Base-by-base conservation (phyloP, 2,888 invertebrate species). In the Norana najaformis region DNA sequence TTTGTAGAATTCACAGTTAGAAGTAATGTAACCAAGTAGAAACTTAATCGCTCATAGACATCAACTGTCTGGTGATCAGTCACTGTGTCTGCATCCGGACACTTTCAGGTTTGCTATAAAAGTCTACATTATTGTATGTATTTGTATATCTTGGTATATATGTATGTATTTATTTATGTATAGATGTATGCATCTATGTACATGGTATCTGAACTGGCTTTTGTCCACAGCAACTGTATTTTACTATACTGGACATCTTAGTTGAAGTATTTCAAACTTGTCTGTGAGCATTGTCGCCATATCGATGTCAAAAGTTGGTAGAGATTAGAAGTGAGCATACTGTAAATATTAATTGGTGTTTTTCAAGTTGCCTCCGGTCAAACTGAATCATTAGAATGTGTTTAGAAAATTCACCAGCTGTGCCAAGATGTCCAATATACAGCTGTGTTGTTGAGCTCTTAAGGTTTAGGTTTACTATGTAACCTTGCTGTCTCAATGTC, bases 111-210 rank as follows among this genome's bases (percentile, higher is more conserved):
- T 47, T 47, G 47, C 47, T 23, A 69, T 69, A 69, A n/a, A 69
- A 8, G 6, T n/a, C 30, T 69, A n/a, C n/a, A 69, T 11, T 69
- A n/a, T 2, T 41, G 18, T 41, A 39, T 88, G 34, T 89, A 20
- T 89, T 30, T 41, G 41, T 89, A 47, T 47, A 41, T 89, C 23
- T 89, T 18, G 47, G 34, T 89, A 89, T 89, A 47, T 89, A 41
- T 89, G 53, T 89, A n/a, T 53, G 5, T 89, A 89, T 90, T 37
- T 90, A 89, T 88, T 37, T 89, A 89, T 90, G 30, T 90, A 89
- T 90, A n/a, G 90, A 89, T 90, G 30, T 90, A 69, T 69, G 69
- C 11, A 16, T n/a, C 11, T n/a, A 16, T 30, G 30, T 69, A 30
- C 11, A 30, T 30, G 53, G 23, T 53, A 41, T 41, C 41, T 18